Percentiles rank a stretch among this genome's conserved stretches.
Conservation (phyloP, 2,113 vertebrate species). For the Smithornis capensis region DNA sequence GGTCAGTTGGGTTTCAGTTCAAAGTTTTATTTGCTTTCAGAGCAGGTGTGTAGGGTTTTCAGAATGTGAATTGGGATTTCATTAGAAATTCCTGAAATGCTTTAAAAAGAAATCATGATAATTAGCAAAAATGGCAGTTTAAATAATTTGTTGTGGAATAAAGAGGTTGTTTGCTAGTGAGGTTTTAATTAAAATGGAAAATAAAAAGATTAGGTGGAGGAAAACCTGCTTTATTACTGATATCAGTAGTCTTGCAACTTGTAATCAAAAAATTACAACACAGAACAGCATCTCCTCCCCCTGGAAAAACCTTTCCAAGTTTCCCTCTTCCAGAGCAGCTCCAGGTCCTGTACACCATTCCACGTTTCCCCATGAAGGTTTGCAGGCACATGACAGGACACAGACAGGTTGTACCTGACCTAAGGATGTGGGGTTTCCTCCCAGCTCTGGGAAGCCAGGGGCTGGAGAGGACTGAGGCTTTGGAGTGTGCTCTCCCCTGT, state of each 20-base stretch:
- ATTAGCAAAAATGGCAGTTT: background rate
- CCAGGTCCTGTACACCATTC: background rate
- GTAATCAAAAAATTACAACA: background rate
- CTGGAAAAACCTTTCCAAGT: background rate
- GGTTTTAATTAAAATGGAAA: background rate
- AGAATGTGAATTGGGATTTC: background rate
- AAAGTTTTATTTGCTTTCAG: background rate
- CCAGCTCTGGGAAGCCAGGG: background rate
- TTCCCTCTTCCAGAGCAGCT: background rate
- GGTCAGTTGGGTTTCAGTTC: background rate
- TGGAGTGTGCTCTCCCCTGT: rapidly evolving
- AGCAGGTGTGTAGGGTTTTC: background rate
- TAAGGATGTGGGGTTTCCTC: background rate
- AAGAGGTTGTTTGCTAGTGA: background rate
- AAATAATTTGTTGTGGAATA: background rate
- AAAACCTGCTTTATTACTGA: background rate
- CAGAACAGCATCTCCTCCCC: background rate
- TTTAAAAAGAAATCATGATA: background rate
- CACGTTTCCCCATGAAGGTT: rapidly evolving
- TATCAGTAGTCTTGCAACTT: background rate
- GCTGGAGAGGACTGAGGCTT: background rate
- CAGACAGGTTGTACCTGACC: background rate
- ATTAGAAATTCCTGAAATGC: background rate
- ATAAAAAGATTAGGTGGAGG: background rate
- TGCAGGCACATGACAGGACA: background rate